Percentiles rank a stretch among this genome's conserved stretches.
These are phyloP conservation scores for Acheta domesticus DNA, from an alignment of 2,888 invertebrate species.

Conservation along the genomic window DNA sequence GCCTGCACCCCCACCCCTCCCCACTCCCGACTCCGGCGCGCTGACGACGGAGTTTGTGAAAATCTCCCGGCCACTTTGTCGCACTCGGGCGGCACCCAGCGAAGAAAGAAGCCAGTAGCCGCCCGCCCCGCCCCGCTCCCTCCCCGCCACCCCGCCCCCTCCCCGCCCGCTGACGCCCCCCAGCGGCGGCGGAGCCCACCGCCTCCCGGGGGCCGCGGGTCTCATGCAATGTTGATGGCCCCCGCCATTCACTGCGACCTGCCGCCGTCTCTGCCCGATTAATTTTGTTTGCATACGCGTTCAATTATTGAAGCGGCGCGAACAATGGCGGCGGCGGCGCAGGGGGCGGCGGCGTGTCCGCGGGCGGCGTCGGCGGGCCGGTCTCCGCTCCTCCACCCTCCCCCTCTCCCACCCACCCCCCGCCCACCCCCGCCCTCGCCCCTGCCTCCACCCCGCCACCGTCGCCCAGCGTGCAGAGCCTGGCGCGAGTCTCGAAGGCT, in stretches of 20 bases:
- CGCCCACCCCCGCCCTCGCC: too few species aligned
- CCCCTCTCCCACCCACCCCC: too few species aligned
- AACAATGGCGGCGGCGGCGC: slow-evolving; percentile 18
- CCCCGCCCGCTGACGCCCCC: background rate
- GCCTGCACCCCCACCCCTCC: too few species aligned
- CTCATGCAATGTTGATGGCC: slow-evolving; percentile 22
- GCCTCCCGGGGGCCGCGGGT: background rate
- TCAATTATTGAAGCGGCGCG: slow-evolving; percentile 19
- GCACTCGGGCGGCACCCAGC: background rate
- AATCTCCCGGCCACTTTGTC: slow-evolving; percentile 5
- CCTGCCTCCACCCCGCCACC: too few species aligned
- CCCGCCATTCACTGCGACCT: background rate
- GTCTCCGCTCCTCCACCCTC: too few species aligned
- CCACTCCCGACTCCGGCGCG: background rate
- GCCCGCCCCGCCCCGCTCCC: background rate
- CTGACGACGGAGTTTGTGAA: slow-evolving; percentile 3
- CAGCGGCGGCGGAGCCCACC: background rate
- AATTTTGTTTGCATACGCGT: slow-evolving; percentile 21
- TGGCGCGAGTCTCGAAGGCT: too few species aligned
- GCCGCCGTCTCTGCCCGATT: slow-evolving; percentile 19
- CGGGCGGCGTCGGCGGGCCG: background rate
- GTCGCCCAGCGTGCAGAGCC: too few species aligned
- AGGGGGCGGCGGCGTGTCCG: background rate
- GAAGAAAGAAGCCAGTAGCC: background rate
- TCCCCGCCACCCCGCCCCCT: background rate